Conservation (phyloP, 2,797 vertebrate species). For the Loriculus beryllinus region DNA sequence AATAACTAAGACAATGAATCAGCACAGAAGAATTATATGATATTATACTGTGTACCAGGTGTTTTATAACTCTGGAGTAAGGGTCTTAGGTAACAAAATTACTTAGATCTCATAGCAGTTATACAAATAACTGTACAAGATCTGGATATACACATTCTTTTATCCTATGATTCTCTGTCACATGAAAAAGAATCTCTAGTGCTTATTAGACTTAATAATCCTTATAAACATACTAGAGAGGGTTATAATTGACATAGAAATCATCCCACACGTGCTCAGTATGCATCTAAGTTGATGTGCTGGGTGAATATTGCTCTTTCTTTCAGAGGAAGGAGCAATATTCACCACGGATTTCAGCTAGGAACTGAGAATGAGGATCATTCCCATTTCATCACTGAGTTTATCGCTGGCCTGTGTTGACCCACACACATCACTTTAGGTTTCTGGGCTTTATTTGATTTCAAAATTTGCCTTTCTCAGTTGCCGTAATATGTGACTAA, state of each 20-base stretch:
- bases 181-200: not conserved
- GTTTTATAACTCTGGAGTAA: not conserved
- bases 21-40: not conserved
- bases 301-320: not conserved
- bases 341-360: not conserved
- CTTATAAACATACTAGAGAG: not conserved
- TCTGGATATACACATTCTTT: not conserved
- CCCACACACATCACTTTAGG: not conserved
- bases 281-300: not conserved
- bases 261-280: not conserved
- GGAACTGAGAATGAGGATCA: not conserved
- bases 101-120: not conserved
- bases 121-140: not conserved
- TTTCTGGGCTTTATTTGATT: not conserved
- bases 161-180: not conserved
- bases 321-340: not conserved
- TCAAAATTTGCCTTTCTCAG: slow-evolving; percentile 1
- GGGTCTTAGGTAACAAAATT: not conserved
- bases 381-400: not conserved
- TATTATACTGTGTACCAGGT: not conserved
- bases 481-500: not conserved
- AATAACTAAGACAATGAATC: not conserved
- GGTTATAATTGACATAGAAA: not conserved
- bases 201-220: not conserved
- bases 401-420: not conserved